Evolutionary conservation across 2,113 vertebrate species (phyloP).

Genomic region (Cheirogaleus medius): DNA sequence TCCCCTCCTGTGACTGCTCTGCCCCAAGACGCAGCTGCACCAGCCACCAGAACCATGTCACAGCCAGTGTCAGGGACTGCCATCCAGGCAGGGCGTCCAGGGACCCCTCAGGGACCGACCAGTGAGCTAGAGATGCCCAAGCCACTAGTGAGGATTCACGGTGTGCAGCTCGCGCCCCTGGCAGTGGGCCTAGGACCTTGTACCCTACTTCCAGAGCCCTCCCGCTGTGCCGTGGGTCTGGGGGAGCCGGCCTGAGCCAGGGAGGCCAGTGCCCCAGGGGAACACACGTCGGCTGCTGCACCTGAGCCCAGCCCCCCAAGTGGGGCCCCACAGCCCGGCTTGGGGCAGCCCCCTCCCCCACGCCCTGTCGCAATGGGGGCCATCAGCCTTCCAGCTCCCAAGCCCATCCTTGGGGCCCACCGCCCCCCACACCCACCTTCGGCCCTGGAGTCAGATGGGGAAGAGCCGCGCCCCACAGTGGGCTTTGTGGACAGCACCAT

Average conservation of each 20-base stretch:
- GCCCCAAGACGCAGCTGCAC: conserved; percentile 55
- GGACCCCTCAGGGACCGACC: conserved; percentile 65
- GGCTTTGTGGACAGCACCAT: conserved; percentile 97
- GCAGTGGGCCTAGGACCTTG: conserved; percentile 70
- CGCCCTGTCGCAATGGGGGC: conserved; percentile 71
- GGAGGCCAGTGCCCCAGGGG: conserved; percentile 81
- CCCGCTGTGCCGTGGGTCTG: conserved; percentile 84
- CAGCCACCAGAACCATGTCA: conserved; percentile 16
- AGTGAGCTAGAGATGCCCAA: neutral
- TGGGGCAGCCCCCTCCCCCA: conserved; percentile 67
- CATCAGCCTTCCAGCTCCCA: conserved; percentile 62
- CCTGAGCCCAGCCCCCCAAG: conserved; percentile 79
- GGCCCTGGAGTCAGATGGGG: conserved; percentile 90
- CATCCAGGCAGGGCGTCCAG: conserved; percentile 70
- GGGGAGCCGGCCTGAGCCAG: conserved; percentile 74
- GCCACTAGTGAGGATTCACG: conserved; percentile 77
- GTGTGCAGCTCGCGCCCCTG: conserved; percentile 60
- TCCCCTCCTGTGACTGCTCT: conserved; percentile 81
- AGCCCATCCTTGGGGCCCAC: conserved; percentile 56
- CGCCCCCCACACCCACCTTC: conserved; percentile 78
- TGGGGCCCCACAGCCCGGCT: conserved; percentile 81
- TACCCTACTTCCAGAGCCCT: conserved; percentile 80
- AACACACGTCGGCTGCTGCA: conserved; percentile 61
- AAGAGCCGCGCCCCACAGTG: conserved; percentile 90
- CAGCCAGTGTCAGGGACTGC: conserved; percentile 24